These are phyloP conservation scores for Equus przewalskii DNA, from an alignment of 2,113 vertebrate species.

Conservation along the genomic window DNA sequence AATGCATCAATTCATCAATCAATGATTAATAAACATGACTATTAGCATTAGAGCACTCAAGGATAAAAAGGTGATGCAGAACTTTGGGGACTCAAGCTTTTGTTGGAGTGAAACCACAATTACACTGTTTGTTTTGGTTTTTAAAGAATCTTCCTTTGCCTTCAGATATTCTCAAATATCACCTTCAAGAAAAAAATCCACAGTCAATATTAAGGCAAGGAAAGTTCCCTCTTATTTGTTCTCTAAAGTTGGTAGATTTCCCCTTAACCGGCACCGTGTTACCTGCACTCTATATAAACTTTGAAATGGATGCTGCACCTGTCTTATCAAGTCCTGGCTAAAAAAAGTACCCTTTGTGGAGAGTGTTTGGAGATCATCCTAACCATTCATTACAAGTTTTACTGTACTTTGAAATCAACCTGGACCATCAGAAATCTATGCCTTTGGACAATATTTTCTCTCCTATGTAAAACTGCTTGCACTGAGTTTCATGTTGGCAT, in stretches of 20 bases:
- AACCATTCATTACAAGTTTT: not conserved
- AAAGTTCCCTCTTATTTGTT: not conserved
- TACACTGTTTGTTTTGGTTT: not conserved
- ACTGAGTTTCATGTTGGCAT: not conserved
- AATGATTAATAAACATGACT: not conserved
- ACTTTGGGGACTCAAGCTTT: not conserved
- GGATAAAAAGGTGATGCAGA: not conserved
- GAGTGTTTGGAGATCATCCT: not conserved
- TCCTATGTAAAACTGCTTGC: not conserved
- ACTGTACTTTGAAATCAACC: not conserved
- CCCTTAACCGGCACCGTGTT: not conserved
- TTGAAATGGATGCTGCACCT: not conserved
- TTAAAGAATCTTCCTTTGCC: conserved; percentile 5
- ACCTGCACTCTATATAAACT: not conserved
- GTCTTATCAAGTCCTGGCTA: not conserved
- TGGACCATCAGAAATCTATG: not conserved
- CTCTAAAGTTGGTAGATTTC: not conserved
- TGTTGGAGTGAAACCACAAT: not conserved
- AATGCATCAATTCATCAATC: conserved; percentile 15
- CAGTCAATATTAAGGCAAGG: not conserved
- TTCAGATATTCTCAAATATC: not conserved
- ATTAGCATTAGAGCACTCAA: not conserved
- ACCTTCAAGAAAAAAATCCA: not conserved
- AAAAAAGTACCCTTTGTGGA: not conserved
- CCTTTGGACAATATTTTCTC: not conserved